A percentile compares a stretch with the other conserved stretches of the same genome.
phyloP scores from a whole-genome alignment of 2,888 invertebrate genomes.

The Aphidius colemani region DNA sequence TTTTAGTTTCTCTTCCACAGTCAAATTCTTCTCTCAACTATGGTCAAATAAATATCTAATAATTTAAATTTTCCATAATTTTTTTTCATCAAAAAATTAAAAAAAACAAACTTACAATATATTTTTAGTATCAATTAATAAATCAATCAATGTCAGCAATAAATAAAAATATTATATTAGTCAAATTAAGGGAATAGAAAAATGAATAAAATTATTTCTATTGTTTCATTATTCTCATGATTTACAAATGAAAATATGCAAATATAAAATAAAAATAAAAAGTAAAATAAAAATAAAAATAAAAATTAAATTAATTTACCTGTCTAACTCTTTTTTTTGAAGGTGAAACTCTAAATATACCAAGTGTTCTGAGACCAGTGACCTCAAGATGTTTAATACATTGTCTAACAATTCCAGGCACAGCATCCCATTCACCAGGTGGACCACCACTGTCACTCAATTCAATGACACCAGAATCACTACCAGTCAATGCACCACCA shows the following conservation, averaged over 20 bases:
- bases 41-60: constrained; percentile 40
- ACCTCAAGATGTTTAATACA: constrained; percentile 83
- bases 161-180: too few relatives aligned
- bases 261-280: constrained; percentile 4
- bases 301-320: constrained; percentile 61
- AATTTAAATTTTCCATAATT: constrained; percentile 14
- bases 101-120: not conserved
- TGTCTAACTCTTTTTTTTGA: constrained; percentile 91
- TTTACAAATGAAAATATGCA: not conserved
- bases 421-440: constrained; percentile 60
- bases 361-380: constrained; percentile 81
- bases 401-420: constrained; percentile 78
- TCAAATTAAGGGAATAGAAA: too few relatives aligned
- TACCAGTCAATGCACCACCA: constrained; percentile 47
- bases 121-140: too few relatives aligned
- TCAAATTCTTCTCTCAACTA: constrained; percentile 91
- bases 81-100: constrained; percentile 1
- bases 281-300: not conserved
- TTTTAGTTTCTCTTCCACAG: constrained; percentile 72
- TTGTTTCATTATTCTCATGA: too few relatives aligned
- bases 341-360: constrained; percentile 89
- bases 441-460: constrained; percentile 62
- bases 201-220: too few relatives aligned
- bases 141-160: too few relatives aligned
- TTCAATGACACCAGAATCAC: constrained; percentile 54